Base-by-base conservation (phyloP, 2,797 vertebrate genomes). In the Oophaga sylvatica region DNA sequence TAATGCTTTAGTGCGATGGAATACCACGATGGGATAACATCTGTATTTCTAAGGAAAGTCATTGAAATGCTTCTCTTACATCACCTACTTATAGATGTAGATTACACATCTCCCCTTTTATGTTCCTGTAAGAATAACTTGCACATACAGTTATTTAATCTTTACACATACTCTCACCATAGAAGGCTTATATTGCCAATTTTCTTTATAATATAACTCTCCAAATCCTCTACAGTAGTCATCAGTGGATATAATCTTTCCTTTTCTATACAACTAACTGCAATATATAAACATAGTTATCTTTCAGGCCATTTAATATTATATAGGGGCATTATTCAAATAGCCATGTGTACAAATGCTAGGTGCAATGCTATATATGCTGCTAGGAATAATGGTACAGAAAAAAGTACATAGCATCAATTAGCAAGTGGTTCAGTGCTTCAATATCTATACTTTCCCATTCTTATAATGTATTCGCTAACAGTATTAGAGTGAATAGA, bases 321-420 rank as follows among this genome's bases (percentile, higher is more conserved):
- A 22, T 48, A 48, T 86, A 60, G 48, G 26, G 80, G 78, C 31
- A 11, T 81, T 35, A 59, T 91, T 84, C 91, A 91, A 93, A 91
- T 91, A 91, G 73, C 91, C 89, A 89, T 90, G 90, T 83, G 92
- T 92, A 90, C 83, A 91, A 92, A 84, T 90, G 85, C n/a, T 1
- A 90, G 65, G 90, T 90, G 90, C 68, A 83, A 89, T 85, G 89
- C 79, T 88, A 59, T 84, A 16, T 90, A 83, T 87, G 87, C 87
- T 89, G 92, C 10, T 53, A 85, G 19, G 7, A 35, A 85, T 65
- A 26, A 45, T 22, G 31, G 29, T 62, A 31, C 26, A 62, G 57
- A 2, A 59, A 57, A 80, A 62, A 79, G 3, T n/a, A 3, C 8
- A 26, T 3, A 10, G 10, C 29, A 29, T 48, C 0, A 12, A 0